Conservation (phyloP, 2,797 vertebrate species). For the Hemitrygon akajei region DNA sequence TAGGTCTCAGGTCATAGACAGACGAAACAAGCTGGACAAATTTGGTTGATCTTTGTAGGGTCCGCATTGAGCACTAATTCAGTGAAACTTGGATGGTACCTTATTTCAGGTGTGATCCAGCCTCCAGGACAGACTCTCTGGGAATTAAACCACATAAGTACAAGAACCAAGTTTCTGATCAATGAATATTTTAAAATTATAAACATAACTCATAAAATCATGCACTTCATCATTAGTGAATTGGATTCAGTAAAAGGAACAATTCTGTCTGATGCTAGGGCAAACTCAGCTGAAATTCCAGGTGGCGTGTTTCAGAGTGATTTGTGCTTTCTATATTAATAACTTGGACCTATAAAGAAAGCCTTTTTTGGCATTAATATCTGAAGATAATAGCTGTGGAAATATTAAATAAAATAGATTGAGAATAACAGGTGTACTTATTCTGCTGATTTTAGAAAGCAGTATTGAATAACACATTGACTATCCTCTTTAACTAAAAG, state of each 20-base stretch:
- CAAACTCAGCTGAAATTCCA: neutral
- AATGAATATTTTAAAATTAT: neutral
- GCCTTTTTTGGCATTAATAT: neutral
- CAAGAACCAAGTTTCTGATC: neutral
- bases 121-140: neutral
- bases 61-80: neutral
- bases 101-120: neutral
- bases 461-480: neutral
- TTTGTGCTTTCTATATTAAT: neutral
- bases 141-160: neutral
- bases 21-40: neutral
- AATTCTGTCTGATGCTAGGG: neutral
- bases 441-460: neutral
- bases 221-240: no score
- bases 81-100: no score
- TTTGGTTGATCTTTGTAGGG: neutral
- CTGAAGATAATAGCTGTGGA: neutral
- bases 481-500: neutral
- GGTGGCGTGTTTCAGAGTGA: neutral
- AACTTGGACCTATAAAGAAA: neutral
- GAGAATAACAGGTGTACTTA: neutral
- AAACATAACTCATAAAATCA: neutral
- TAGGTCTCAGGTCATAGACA: neutral
- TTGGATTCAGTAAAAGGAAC: neutral
- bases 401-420: neutral